Percentiles rank a stretch among this genome's conserved stretches.
Conservation (phyloP, 2,797 vertebrate species). For the Arnoldichthys spilopterus region DNA sequence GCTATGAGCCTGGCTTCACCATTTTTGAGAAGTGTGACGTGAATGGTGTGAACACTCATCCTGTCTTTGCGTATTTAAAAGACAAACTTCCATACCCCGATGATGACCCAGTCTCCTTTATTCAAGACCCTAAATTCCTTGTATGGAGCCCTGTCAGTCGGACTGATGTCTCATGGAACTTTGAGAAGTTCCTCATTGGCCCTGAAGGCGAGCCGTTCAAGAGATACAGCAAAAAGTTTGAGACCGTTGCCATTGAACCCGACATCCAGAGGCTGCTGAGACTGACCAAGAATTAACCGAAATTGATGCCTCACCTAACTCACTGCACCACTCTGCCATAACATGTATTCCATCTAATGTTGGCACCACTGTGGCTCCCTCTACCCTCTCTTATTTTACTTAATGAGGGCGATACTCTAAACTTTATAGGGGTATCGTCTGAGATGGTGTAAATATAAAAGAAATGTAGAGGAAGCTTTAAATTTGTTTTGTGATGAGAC, state of each 20-base stretch:
- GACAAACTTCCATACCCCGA: conserved; percentile 90
- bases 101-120: conserved; percentile 84
- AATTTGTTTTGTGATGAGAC: not conserved
- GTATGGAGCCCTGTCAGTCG: conserved; percentile 90
- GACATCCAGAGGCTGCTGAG: conserved; percentile 94
- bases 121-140: conserved; percentile 87
- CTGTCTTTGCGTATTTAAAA: conserved; percentile 95
- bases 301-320: conserved; percentile 16
- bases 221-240: conserved; percentile 90
- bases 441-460: conserved; percentile 81
- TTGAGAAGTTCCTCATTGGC: conserved; percentile 96
- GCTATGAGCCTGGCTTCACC: conserved; percentile 90
- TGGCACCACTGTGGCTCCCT: conserved; percentile 54
- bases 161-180: conserved; percentile 94
- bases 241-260: conserved; percentile 87
- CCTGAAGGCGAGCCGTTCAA: conserved; percentile 96
- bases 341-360: conserved; percentile 46
- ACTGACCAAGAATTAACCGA: conserved; percentile 86
- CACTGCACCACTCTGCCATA: not conserved
- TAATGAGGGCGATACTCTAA: conserved; percentile 87
- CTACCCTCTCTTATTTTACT: conserved; percentile 79
- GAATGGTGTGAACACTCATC: conserved; percentile 89
- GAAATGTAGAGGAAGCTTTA: conserved; percentile 63
- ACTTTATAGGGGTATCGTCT: conserved; percentile 74
- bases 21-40: conserved; percentile 93